Evolutionary conservation across 30 jellyfish, hydroid and myxozoan genomes (phyloP), one percentile per base, ranked within the genome.

Genomic region (Clytia hemisphaerica): DNA sequence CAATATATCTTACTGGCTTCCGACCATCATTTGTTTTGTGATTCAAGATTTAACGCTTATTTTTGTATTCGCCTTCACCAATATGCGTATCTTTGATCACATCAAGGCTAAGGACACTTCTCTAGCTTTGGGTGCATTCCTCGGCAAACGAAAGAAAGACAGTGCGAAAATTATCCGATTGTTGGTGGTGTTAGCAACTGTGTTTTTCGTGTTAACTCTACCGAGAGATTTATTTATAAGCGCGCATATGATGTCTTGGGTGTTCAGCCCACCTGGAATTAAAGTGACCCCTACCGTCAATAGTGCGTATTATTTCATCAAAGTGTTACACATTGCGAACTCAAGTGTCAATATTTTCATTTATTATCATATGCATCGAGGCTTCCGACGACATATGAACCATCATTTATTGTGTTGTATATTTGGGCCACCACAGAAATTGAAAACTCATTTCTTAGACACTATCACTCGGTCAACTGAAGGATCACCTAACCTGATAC

Each of bases 271-370:
- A 1, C 55, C 64, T 3, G 95, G 95, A 10, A 25, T 89, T 10
- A 27, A 16, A 21, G 36, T 34, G 30, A 67, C 93, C 33, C 29
- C 58, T 5, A 35, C 81, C 18, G 29, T 76, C 18, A 21, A 27
- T 26, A 86, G 47, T 3, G 42, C 82, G 27, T 67, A 80, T 75
- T 75, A 95, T 33, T 59, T 75, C 37, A 55, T 81, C 55, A 89
- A 81, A 71, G 93, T 82, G 1, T 24, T 89, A 60, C 94, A 89
- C 48, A 76, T 92, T 1, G 84, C 98, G 27, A 89, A 89, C 69
- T 83, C 95, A 22, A 80, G 98, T 66, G 95, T 72, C 4, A 89
- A 89, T 46, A 89, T 82, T 36, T 89, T 89, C 59, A 89, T 89
- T 0, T 89, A 80, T 46, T 89, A 93, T 38, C 54, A 62, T 27